Evolutionary conservation across 2,888 invertebrate species (phyloP), one percentile per base, ranked within the genome.

Genomic region (Eilema sororculum): DNA sequence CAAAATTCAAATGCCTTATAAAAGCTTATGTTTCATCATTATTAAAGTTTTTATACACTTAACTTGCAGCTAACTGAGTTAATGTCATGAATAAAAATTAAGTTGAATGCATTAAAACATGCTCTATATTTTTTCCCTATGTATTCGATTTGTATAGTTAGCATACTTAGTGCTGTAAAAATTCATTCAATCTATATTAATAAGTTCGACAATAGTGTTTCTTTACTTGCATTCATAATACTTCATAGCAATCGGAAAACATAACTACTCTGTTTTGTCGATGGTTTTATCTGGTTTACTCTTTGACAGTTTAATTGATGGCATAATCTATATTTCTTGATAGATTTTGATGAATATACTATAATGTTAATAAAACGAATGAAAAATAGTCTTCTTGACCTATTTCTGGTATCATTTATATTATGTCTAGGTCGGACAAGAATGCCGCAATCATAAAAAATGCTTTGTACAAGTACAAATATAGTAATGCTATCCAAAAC

Each of bases 391-490:
- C 28, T n/a, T 56, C 4, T 63, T 24, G 20, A 57, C 37, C 56
- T 25, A 63, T 41, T 57, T 61, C 33, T n/a, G 4, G 46, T 30
- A 63, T 64, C 24, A 52, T 62, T 52, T 16, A 62, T n/a, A 52
- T 52, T 20, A 46, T 67, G 30, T 68, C 63, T 68, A 69, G 57
- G n/a, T 61, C 41, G 68, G 71, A 74, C 41, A 72, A 33, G 62
- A 72, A 59, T 68, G 62, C 75, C 71, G 76, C 78, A 76, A 63
- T 72, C 41, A 65, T 70, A 73, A 75, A n/a, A 37, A 71, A 75
- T 70, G 73, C 67, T 69, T 72, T 72, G 72, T 59, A 78, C 71
- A 77, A 74, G 72, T 59, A 78, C 71, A 77, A 74, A 75, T 66
- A 22, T 24, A 69, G 66, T 69, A 79, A 67, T 62, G 65, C 72